Conservation (phyloP, 2,797 vertebrate genomes). For the Balearica regulorum region DNA sequence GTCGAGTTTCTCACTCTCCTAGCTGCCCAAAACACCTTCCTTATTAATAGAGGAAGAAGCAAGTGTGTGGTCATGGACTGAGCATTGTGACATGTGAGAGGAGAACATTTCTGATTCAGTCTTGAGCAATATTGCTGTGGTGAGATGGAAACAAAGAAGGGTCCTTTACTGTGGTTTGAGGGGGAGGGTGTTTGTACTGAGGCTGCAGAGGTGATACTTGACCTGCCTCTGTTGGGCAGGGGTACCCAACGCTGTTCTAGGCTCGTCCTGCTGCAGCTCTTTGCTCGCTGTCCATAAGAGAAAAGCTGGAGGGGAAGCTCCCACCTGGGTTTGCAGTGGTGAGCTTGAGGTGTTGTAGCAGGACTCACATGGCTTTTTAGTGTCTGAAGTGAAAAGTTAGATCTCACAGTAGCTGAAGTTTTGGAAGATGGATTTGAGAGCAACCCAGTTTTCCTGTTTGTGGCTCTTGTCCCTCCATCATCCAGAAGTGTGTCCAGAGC, state of each 20-base stretch:
- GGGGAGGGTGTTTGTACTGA: rapidly evolving
- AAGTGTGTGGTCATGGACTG: not conserved
- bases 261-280: not conserved
- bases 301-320: not conserved
- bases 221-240: not conserved
- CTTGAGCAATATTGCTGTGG: not conserved
- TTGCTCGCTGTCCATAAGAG: not conserved
- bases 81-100: not conserved
- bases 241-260: not conserved
- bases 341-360: not conserved
- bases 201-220: not conserved
- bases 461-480: not conserved
- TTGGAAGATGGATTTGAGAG: not conserved
- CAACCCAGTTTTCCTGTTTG: not conserved
- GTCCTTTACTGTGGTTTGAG: not conserved
- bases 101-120: not conserved
- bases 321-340: not conserved
- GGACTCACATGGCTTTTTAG: not conserved
- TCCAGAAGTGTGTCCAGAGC: not conserved
- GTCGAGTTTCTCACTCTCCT: not conserved
- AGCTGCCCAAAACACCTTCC: not conserved
- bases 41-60: not conserved
- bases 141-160: not conserved
- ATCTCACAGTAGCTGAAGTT: not conserved
- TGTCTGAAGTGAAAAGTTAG: not conserved